These are phyloP conservation scores for Paramuricea clavata DNA, from an alignment of 92 coral and sea anemone genomes.

Conservation along the genomic window DNA sequence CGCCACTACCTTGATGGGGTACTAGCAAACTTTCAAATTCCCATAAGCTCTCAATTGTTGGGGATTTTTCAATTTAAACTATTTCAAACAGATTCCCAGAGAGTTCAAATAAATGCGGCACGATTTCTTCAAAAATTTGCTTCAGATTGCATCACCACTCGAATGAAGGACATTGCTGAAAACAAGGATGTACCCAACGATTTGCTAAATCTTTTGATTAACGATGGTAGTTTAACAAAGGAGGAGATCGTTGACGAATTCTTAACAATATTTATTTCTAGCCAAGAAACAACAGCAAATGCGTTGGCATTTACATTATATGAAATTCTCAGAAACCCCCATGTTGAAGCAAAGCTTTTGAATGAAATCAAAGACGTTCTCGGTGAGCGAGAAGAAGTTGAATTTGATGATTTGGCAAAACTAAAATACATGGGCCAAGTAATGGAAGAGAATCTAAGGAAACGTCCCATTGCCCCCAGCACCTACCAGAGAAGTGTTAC, in stretches of 20 bases:
- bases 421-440: neutral
- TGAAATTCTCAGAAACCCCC: too few species aligned
- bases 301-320: neutral
- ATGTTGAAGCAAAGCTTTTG: too few species aligned
- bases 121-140: too few species aligned
- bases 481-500: neutral
- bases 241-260: neutral
- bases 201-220: too few species aligned
- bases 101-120: too few species aligned
- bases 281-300: constrained; percentile 4
- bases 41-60: neutral
- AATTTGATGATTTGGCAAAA: neutral
- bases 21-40: neutral
- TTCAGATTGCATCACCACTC: too few species aligned
- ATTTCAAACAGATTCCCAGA: too few species aligned
- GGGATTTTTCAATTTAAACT: neutral
- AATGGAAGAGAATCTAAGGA: neutral
- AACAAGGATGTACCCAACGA: too few species aligned
- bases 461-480: neutral
- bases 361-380: neutral
- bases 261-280: too few species aligned
- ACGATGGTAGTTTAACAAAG: too few species aligned
- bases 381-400: neutral
- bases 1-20: neutral
- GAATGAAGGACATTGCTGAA: too few species aligned